These are phyloP conservation scores for Syngnathus floridae DNA, from an alignment of 2,113 vertebrate genomes.

Conservation along the genomic window DNA sequence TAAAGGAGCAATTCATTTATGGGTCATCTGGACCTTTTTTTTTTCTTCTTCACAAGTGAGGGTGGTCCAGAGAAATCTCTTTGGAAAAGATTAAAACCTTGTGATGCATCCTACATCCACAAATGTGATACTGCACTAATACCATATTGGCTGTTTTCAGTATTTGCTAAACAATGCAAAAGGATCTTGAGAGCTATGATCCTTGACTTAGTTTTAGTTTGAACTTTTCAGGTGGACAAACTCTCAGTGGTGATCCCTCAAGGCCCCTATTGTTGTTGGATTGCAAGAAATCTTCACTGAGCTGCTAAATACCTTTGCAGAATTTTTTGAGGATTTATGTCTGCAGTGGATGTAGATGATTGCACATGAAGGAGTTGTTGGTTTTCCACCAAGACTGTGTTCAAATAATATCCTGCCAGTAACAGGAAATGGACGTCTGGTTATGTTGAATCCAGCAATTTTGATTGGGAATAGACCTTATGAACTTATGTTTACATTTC, in stretches of 20 bases:
- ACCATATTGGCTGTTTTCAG: constrained; percentile 6
- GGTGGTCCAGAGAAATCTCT: constrained; percentile 56
- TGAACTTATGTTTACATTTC: no score
- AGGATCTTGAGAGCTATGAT: neutral
- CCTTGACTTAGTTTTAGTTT: constrained; percentile 6
- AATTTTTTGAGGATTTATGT: constrained; percentile 12
- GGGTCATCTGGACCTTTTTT: constrained; percentile 60
- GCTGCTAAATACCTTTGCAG: neutral
- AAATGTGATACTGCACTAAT: constrained; percentile 30
- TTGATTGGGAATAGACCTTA: no score
- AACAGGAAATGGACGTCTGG: neutral
- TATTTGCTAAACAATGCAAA: constrained; percentile 5
- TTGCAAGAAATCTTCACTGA: neutral
- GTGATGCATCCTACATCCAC: constrained; percentile 22
- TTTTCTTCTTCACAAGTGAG: constrained; percentile 29
- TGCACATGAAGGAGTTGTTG: constrained; percentile 6
- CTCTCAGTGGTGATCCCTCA: neutral
- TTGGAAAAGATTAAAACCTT: constrained; percentile 54
- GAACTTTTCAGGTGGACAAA: constrained; percentile 3
- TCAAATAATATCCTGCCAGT: neutral
- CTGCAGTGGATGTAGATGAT: constrained; percentile 4
- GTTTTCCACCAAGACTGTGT: neutral
- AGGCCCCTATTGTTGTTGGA: neutral
- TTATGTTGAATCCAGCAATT: neutral
- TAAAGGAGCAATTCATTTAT: constrained; percentile 51